Conservation (phyloP, 1,140 invertebrate species). For the Musca vetustissima region DNA sequence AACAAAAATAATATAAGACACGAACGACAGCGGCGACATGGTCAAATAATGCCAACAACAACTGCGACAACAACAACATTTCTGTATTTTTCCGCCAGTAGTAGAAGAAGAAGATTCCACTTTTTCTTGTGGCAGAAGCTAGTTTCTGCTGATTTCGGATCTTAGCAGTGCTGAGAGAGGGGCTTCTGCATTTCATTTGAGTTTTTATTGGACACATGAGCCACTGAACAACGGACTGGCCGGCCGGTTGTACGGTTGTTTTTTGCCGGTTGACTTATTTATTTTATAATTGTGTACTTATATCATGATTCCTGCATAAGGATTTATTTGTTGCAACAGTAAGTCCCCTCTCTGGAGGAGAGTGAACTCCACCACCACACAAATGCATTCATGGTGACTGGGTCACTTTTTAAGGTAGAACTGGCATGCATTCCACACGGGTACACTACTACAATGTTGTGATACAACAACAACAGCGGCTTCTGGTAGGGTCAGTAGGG, state of each 20-base stretch:
- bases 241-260: too few species aligned
- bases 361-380: too few species aligned
- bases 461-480: too few species aligned
- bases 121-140: too few species aligned
- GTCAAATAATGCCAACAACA: conserved; percentile 13
- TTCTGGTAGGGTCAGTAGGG: too few species aligned
- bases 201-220: not conserved
- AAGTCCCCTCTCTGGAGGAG: too few species aligned
- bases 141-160: too few species aligned
- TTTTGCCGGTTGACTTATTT: conserved; percentile 11
- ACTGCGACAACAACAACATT: too few species aligned
- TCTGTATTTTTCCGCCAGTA: too few species aligned
- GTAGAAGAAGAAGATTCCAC: too few species aligned
- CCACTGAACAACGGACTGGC: too few species aligned
- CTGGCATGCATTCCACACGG: not conserved
- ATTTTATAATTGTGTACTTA: conserved; percentile 20
- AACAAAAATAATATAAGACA: conserved; percentile 8
- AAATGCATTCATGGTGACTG: not conserved
- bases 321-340: not conserved
- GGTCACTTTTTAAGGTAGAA: not conserved
- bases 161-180: too few species aligned
- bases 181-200: conserved; percentile 1
- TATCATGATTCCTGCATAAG: conserved; percentile 19
- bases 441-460: conserved; percentile 3
- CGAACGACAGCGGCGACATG: conserved; percentile 5